These are phyloP conservation scores for Andrena dorsata DNA, from an alignment of 2,888 invertebrate species.

Conservation along the genomic window DNA sequence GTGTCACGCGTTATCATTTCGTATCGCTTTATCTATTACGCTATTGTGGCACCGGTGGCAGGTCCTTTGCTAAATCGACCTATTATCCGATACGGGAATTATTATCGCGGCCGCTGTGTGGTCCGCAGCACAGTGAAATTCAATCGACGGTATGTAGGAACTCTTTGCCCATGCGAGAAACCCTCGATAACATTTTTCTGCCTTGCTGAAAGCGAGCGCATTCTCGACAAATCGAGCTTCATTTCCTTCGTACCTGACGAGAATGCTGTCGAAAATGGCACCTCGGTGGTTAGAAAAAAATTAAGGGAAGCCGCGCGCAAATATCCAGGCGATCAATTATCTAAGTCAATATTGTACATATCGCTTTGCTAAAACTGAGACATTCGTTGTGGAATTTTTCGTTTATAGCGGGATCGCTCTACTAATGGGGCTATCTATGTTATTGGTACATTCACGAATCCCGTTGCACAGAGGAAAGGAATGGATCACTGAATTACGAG, in stretches of 20 bases:
- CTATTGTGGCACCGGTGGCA: slow-evolving; percentile 57
- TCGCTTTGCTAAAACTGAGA: no score
- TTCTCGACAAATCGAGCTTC: background rate
- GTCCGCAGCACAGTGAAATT: slow-evolving; percentile 33
- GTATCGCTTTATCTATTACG: slow-evolving; percentile 70
- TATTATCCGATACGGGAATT: slow-evolving; percentile 68
- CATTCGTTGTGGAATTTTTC: no score
- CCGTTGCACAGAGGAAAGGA: no score
- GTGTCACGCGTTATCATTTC: slow-evolving; percentile 66
- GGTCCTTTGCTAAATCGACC: slow-evolving; percentile 65
- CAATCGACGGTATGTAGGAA: slow-evolving; percentile 45
- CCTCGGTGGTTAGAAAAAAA: no score
- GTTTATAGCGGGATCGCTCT: no score
- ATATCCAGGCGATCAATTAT: no score
- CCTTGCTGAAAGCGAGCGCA: background rate
- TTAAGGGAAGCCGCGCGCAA: no score
- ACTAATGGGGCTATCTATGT: no score
- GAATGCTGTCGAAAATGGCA: background rate
- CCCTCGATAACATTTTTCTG: slow-evolving; percentile 14
- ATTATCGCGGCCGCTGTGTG: slow-evolving; percentile 51
- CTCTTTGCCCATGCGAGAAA: slow-evolving; percentile 18
- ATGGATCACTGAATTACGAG: no score
- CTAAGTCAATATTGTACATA: no score
- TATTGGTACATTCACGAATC: no score
- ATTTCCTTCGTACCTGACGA: background rate